Percentiles rank a stretch among this genome's conserved stretches.
These are phyloP conservation scores for Trinorchestia longiramus DNA, from an alignment of 1,140 invertebrate genomes.

Conservation along the genomic window DNA sequence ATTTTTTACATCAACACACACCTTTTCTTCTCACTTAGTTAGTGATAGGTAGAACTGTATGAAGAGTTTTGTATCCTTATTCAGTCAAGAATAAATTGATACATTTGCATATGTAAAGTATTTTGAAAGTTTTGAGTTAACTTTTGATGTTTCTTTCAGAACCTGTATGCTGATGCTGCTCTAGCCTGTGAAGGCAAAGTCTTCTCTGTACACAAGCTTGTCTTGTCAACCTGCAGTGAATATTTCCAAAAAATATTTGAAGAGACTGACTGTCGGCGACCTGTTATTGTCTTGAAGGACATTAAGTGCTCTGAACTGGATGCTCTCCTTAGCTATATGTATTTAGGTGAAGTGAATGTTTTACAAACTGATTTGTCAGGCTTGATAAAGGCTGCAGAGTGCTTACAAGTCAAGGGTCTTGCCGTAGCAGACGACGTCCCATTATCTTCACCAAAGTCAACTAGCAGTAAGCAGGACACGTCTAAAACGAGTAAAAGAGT, in stretches of 20 bases:
- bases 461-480: neutral
- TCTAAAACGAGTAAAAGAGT: neutral
- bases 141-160: neutral
- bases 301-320: conserved; percentile 87
- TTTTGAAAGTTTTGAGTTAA: too few relatives aligned
- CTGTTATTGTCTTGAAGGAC: conserved; percentile 89
- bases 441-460: neutral
- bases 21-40: too few relatives aligned
- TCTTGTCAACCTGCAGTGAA: conserved; percentile 45
- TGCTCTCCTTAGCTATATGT: conserved; percentile 91
- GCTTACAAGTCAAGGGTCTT: conserved; percentile 80
- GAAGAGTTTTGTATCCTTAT: neutral
- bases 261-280: conserved; percentile 74
- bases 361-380: conserved; percentile 84
- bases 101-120: too few relatives aligned
- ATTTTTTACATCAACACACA: too few relatives aligned
- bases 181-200: conserved; percentile 26
- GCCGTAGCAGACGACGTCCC: conserved; percentile 19
- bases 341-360: conserved; percentile 89
- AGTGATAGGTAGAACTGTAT: too few relatives aligned
- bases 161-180: conserved; percentile 11
- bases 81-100: neutral
- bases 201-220: conserved; percentile 42
- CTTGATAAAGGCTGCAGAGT: conserved; percentile 84
- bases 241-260: conserved; percentile 44